Percentiles rank a stretch among this genome's conserved stretches.
These are phyloP conservation scores for Acronicta leporina DNA, from an alignment of 2,888 invertebrate genomes.

Conservation along the genomic window DNA sequence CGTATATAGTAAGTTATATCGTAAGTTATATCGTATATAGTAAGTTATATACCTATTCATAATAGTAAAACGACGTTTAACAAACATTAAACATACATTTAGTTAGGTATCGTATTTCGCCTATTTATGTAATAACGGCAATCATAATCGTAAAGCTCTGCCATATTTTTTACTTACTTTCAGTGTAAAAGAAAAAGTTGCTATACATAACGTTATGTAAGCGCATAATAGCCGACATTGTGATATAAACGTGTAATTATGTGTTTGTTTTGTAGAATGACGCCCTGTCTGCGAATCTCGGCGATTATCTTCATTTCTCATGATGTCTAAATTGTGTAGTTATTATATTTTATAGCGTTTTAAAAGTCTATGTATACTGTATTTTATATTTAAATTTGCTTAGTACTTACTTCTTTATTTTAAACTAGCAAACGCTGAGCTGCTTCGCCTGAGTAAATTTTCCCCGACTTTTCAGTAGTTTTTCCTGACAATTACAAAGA, in stretches of 20 bases:
- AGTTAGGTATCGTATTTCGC: not conserved
- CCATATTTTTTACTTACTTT: constrained; percentile 27
- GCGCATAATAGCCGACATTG: constrained; percentile 46
- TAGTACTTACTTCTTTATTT: too few species aligned
- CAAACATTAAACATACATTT: constrained; percentile 2
- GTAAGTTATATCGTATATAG: too few species aligned
- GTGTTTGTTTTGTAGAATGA: constrained; percentile 56
- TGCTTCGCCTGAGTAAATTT: too few species aligned
- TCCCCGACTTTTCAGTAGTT: too few species aligned
- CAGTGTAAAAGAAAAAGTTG: constrained; percentile 55
- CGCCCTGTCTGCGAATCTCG: constrained; percentile 34
- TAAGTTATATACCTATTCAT: too few species aligned
- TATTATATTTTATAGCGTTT: constrained; percentile 22
- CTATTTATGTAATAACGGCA: constrained; percentile 45
- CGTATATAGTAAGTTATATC: too few species aligned
- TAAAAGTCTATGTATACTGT: not conserved
- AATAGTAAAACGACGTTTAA: not conserved
- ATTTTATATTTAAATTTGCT: too few species aligned
- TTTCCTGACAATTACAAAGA: too few species aligned
- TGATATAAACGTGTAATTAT: constrained; percentile 53
- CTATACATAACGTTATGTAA: constrained; percentile 37
- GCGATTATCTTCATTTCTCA: constrained; percentile 33
- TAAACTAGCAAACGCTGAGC: too few species aligned
- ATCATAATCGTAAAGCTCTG: constrained; percentile 34
- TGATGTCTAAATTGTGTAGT: constrained; percentile 15